Evolutionary conservation across 2,797 vertebrate species (phyloP).

Genomic region (Hydrocynus forskahlii): DNA sequence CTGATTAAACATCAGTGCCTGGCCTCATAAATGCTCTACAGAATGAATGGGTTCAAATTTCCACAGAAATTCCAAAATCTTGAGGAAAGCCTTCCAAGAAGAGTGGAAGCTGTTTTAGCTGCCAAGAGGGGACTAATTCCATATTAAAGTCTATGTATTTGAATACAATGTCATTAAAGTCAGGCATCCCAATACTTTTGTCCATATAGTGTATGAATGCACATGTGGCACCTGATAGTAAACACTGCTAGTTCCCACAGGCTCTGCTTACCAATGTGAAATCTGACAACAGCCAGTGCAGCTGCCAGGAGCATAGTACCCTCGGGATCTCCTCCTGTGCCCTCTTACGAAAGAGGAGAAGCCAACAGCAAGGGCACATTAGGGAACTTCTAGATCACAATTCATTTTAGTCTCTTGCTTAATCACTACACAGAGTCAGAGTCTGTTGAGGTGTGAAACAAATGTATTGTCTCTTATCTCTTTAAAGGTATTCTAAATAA

Average conservation of each 20-base stretch:
- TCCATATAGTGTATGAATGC: not conserved
- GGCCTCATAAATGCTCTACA: too few species aligned
- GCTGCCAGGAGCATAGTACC: not conserved
- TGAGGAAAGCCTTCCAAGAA: too few species aligned
- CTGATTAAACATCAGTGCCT: too few species aligned
- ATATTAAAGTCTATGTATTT: too few species aligned
- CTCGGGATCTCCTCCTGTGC: conserved; percentile 7
- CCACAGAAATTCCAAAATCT: too few species aligned
- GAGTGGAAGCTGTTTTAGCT: too few species aligned
- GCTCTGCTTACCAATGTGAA: conserved; percentile 27
- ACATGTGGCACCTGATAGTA: not conserved
- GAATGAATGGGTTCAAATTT: too few species aligned
- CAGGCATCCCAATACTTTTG: too few species aligned
- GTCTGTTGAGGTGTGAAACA: not conserved
- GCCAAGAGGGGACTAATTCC: too few species aligned
- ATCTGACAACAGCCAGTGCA: conserved; percentile 27
- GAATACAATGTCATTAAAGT: too few species aligned
- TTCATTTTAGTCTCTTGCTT: not conserved
- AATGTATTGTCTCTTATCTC: not conserved
- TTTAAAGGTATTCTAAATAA: not conserved
- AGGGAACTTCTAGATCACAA: not conserved
- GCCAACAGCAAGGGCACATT: not conserved
- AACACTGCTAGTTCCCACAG: not conserved
- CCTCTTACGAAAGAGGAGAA: not conserved
- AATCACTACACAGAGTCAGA: not conserved